Percentiles rank a stretch among this genome's conserved stretches.
These are phyloP conservation scores for Aspidiotus destructor DNA, from an alignment of 2,888 invertebrate species.

Conservation along the genomic window DNA sequence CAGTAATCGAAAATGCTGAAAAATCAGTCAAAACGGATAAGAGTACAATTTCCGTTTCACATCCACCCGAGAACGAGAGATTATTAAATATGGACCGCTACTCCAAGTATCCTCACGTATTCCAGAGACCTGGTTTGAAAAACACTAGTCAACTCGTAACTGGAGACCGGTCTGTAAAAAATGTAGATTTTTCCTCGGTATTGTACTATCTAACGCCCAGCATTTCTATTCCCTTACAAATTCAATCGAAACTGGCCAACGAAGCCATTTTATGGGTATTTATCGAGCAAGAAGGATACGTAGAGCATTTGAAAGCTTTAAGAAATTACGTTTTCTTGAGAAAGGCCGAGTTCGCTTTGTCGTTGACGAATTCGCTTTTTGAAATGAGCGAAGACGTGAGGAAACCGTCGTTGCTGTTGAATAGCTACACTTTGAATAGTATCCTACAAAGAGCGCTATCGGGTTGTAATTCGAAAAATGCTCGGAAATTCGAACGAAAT, in stretches of 20 bases:
- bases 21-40: background rate
- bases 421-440: constrained; percentile 15
- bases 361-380: constrained; percentile 17
- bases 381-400: constrained; percentile 16
- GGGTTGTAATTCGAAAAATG: constrained; percentile 1
- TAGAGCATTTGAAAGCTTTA: constrained; percentile 19
- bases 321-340: constrained; percentile 18
- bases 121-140: background rate
- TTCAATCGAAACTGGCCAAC: constrained; percentile 21
- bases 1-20: constrained; percentile 1
- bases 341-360: constrained; percentile 18
- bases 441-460: constrained; percentile 15
- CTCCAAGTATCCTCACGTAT: background rate
- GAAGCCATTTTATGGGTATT: constrained; percentile 23
- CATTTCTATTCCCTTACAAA: constrained; percentile 9
- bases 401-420: constrained; percentile 16
- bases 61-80: background rate
- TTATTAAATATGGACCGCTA: background rate
- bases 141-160: background rate
- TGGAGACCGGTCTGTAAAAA: background rate
- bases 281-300: constrained; percentile 22
- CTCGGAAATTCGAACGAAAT: constrained; percentile 14
- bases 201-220: constrained; percentile 9
- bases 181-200: constrained; percentile 20
- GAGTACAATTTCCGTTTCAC: background rate